Percentiles rank a stretch among this genome's conserved stretches.
Conservation (phyloP, 2,888 invertebrate genomes). For the Brassicogethes aeneus region DNA sequence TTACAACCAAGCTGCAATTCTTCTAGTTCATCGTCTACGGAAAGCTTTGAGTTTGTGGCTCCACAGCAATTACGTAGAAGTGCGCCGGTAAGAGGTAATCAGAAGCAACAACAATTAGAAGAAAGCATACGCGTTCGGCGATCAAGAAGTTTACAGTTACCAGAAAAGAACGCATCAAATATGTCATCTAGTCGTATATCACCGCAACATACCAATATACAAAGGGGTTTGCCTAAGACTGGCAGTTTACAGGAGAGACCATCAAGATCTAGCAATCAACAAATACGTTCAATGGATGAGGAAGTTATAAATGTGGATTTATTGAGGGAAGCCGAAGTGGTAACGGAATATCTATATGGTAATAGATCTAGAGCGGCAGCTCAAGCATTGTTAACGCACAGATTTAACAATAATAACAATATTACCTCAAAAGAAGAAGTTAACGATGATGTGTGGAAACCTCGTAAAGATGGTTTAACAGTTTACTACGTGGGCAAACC, state of each 20-base stretch:
- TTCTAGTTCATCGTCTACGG: slow-evolving; percentile 33
- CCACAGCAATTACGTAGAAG: slow-evolving; percentile 13
- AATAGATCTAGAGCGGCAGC: slow-evolving; percentile 45
- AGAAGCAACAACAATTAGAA: slow-evolving; percentile 12
- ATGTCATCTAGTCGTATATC: slow-evolving; percentile 31
- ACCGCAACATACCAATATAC: slow-evolving; percentile 35
- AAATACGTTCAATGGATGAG: slow-evolving; percentile 14
- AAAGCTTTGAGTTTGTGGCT: slow-evolving; percentile 31
- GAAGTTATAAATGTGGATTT: slow-evolving; percentile 40
- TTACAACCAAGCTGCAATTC: slow-evolving; percentile 24
- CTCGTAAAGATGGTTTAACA: slow-evolving; percentile 33
- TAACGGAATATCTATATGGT: slow-evolving; percentile 48
- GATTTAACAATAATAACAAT: slow-evolving; percentile 30
- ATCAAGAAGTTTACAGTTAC: slow-evolving; percentile 54
- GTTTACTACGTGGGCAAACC: slow-evolving; percentile 34
- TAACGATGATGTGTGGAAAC: slow-evolving; percentile 22
- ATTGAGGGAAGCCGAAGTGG: slow-evolving; percentile 47
- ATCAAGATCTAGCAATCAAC: slow-evolving; percentile 20
- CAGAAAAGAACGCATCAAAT: slow-evolving; percentile 40
- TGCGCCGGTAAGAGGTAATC: slow-evolving; percentile 19
- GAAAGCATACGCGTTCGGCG: slow-evolving; percentile 40
- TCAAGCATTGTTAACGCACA: slow-evolving; percentile 40
- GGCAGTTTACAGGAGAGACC: slow-evolving; percentile 25
- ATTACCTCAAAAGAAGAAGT: slow-evolving; percentile 20
- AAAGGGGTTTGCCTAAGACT: slow-evolving; percentile 38